Conservation (phyloP, 2,888 invertebrate species). For the Choreutis nemorana region DNA sequence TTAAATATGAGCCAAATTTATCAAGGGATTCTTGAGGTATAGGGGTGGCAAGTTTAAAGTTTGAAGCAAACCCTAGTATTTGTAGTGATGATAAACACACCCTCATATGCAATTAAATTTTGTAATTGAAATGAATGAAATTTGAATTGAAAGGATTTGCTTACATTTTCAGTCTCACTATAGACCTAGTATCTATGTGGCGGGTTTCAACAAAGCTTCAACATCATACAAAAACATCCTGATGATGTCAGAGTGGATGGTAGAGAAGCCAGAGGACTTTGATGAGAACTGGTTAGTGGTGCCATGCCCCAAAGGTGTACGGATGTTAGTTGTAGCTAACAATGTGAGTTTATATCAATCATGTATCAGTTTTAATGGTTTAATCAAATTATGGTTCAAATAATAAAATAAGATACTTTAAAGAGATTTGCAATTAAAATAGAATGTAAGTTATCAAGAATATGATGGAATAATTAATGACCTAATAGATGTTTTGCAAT, state of each 20-base stretch:
- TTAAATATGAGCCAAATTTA: no score
- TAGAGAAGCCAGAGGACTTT: constrained; percentile 83
- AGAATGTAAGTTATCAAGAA: no score
- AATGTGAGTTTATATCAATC: constrained; percentile 47
- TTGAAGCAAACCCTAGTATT: no score
- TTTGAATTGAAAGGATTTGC: no score
- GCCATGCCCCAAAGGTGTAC: constrained; percentile 84
- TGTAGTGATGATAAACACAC: no score
- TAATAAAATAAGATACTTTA: no score
- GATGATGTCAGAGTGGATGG: constrained; percentile 95
- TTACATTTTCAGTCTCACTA: constrained; percentile 29
- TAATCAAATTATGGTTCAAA: background rate
- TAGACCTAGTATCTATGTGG: constrained; percentile 43
- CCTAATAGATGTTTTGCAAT: no score
- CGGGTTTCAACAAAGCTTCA: constrained; percentile 42
- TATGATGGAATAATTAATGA: no score
- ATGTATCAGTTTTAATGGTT: background rate
- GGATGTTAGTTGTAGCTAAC: constrained; percentile 82
- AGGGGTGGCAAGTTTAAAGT: no score
- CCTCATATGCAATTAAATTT: background rate
- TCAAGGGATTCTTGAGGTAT: no score
- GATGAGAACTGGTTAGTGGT: constrained; percentile 75
- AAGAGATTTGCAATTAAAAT: no score
- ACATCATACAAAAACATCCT: constrained; percentile 61
- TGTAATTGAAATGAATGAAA: background rate